Evolutionary conservation across 2,797 vertebrate genomes (phyloP).

Genomic region (Propithecus perrieri): DNA sequence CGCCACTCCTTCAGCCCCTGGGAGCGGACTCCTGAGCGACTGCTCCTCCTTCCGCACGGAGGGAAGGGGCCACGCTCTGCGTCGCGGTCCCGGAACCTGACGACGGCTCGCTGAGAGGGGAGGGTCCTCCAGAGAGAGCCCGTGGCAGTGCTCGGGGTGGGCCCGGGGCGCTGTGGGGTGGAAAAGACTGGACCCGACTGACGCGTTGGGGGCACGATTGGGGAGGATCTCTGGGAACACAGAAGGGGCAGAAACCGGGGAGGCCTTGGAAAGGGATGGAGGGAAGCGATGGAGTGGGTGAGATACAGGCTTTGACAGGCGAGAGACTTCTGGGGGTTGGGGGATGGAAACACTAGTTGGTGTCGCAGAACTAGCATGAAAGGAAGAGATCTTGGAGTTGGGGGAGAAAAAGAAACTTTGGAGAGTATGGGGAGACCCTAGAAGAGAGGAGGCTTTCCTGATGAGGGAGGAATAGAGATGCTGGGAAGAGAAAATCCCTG

Average conservation of each 20-base stretch:
- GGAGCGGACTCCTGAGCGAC: too few relatives aligned
- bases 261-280: background rate
- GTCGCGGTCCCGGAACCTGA: background rate
- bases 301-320: background rate
- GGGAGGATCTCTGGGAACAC: background rate
- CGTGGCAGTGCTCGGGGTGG: background rate
- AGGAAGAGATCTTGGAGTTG: background rate
- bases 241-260: background rate
- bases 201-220: accelerated
- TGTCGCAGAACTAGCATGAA: background rate
- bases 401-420: background rate
- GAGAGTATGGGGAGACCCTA: background rate
- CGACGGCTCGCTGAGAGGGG: background rate
- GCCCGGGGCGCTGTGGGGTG: too few relatives aligned
- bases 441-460: background rate
- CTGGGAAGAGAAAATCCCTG: background rate
- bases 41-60: background rate
- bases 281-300: background rate
- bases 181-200: background rate
- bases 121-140: background rate
- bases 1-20: accelerated
- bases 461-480: background rate
- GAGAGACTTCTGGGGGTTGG: too few relatives aligned
- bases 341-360: background rate
- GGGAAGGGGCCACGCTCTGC: background rate